These are phyloP conservation scores for Pomacea canaliculata DNA, from an alignment of 2,888 invertebrate species.

Conservation along the genomic window DNA sequence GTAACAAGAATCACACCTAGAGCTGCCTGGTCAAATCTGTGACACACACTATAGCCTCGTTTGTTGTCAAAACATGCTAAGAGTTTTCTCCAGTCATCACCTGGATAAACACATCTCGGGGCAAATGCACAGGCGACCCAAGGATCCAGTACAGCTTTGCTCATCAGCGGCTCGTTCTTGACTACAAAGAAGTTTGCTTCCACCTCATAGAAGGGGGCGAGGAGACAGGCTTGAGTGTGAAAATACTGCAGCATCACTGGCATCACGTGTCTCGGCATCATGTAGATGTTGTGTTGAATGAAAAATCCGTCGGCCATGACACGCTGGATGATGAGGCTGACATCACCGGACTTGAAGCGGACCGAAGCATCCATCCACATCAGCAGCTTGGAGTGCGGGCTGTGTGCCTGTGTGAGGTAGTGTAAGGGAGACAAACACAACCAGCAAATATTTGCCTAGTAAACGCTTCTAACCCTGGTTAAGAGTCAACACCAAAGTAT, in stretches of 20 bases:
- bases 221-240: slow-evolving; percentile 7
- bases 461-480: no score
- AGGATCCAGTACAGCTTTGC: slow-evolving; percentile 4
- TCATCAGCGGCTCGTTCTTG: slow-evolving; percentile 16
- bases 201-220: background rate
- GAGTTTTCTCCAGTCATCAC: no score
- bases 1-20: slow-evolving; percentile 15
- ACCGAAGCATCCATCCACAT: slow-evolving; percentile 25
- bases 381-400: slow-evolving; percentile 13
- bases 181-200: slow-evolving; percentile 16
- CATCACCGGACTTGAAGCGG: slow-evolving; percentile 2
- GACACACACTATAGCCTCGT: background rate
- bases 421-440: no score
- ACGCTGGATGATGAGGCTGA: background rate
- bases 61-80: no score
- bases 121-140: slow-evolving; percentile 24
- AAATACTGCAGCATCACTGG: slow-evolving; percentile 17
- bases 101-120: background rate
- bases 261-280: slow-evolving; percentile 8
- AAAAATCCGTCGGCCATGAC: no score
- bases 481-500: no score
- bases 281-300: background rate
- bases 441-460: no score
- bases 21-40: slow-evolving; percentile 25
- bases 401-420: slow-evolving; percentile 14